These are phyloP conservation scores for Pongo abelii DNA, from an alignment of 2,113 vertebrate species.

Conservation along the genomic window DNA sequence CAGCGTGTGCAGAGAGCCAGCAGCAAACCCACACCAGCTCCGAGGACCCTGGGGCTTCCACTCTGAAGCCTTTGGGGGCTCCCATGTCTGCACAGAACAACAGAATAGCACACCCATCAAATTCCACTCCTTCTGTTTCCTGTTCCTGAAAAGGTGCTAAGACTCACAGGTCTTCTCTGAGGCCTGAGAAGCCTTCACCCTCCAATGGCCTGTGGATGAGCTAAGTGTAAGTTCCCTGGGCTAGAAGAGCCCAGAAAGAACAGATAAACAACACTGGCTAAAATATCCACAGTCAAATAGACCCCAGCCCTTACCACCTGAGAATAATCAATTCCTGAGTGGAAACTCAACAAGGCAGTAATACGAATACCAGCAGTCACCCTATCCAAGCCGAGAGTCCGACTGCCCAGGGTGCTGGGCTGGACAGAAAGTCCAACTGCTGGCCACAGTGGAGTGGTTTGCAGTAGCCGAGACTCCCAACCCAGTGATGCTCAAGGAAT, in stretches of 20 bases:
- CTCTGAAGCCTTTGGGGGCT: neutral
- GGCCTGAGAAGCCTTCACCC: neutral
- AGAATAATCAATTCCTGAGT: neutral
- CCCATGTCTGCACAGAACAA: neutral
- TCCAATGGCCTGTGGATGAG: neutral
- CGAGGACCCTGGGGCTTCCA: neutral
- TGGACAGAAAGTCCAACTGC: neutral
- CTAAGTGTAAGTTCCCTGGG: neutral
- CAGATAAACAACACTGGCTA: neutral
- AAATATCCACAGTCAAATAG: neutral
- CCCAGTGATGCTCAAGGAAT: neutral
- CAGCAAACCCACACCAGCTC: neutral
- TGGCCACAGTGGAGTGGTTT: accelerated
- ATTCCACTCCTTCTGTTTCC: neutral
- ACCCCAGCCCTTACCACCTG: neutral
- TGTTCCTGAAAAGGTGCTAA: neutral
- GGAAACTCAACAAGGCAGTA: neutral
- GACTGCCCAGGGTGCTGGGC: too few species aligned
- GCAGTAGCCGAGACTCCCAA: neutral
- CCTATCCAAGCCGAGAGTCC: neutral
- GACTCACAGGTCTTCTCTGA: neutral
- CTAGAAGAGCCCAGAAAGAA: neutral
- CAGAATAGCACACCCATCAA: neutral
- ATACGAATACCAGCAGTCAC: neutral
- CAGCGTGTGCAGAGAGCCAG: neutral